Evolutionary conservation across 2,888 invertebrate genomes (phyloP).

Genomic region (Pegoplata infirma): DNA sequence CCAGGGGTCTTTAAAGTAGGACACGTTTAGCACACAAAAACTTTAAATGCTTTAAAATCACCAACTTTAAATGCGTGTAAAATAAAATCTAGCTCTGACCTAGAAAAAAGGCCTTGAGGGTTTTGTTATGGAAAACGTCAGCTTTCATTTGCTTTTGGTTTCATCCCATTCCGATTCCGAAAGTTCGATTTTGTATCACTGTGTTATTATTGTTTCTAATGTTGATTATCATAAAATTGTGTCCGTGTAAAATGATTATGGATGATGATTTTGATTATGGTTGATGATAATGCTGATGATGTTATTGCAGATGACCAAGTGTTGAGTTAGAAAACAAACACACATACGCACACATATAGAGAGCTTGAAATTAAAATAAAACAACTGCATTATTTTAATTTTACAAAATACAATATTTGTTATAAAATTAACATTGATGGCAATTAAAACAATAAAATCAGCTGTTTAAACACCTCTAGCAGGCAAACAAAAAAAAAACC

Average conservation of each 20-base stretch:
- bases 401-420: slow-evolving; percentile 21
- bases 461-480: neutral
- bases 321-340: neutral
- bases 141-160: too few relatives aligned
- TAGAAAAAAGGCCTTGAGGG: too few relatives aligned
- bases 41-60: too few relatives aligned
- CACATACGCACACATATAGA: too few relatives aligned
- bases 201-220: neutral
- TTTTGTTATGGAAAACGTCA: too few relatives aligned
- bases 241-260: neutral
- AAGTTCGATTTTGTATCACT: too few relatives aligned
- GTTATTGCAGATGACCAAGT: neutral
- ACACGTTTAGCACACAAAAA: too few relatives aligned
- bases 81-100: too few relatives aligned
- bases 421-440: neutral
- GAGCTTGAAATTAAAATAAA: too few relatives aligned
- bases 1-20: too few relatives aligned
- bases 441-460: neutral
- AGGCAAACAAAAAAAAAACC: neutral
- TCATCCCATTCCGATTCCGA: too few relatives aligned
- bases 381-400: slow-evolving; percentile 34
- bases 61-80: too few relatives aligned
- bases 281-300: neutral
- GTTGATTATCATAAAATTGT: neutral
- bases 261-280: neutral